Evolutionary conservation across 2,888 invertebrate genomes (phyloP).

Genomic region (Taphrorychus bicolor): DNA sequence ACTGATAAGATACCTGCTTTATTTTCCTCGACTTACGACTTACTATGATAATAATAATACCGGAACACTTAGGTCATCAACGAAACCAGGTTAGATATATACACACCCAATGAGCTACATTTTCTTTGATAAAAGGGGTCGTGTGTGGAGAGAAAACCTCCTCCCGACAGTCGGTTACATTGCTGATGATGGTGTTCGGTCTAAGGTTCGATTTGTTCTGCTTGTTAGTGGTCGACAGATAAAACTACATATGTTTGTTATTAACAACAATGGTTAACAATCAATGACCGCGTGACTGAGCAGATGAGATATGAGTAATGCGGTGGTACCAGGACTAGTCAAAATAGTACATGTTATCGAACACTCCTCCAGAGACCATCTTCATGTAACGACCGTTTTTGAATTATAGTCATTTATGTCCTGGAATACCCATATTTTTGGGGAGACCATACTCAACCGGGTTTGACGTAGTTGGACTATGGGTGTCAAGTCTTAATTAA

Average conservation of each 20-base stretch:
- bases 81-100: not conserved
- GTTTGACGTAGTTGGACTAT: no score
- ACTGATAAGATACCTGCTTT: constrained; percentile 35
- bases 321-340: not conserved
- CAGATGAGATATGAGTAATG: not conserved
- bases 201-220: not conserved
- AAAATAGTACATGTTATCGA: not conserved
- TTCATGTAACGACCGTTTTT: no score
- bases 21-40: constrained; percentile 2
- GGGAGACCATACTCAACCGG: no score
- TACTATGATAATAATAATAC: constrained; percentile 15
- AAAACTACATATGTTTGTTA: not conserved
- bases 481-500: no score
- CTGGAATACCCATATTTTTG: no score
- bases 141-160: not conserved
- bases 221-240: no score
- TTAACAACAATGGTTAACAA: not conserved
- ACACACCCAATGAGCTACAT: not conserved
- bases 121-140: not conserved
- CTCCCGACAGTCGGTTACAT: no score
- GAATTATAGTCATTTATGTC: no score
- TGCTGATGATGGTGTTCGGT: no score
- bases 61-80: constrained; percentile 25
- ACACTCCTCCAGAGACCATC: no score
- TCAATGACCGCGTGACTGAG: not conserved